Percentiles rank a stretch among this genome's conserved stretches.
Evolutionary conservation across 2,888 invertebrate species (phyloP).

Genomic region (Lomographa bimaculata): DNA sequence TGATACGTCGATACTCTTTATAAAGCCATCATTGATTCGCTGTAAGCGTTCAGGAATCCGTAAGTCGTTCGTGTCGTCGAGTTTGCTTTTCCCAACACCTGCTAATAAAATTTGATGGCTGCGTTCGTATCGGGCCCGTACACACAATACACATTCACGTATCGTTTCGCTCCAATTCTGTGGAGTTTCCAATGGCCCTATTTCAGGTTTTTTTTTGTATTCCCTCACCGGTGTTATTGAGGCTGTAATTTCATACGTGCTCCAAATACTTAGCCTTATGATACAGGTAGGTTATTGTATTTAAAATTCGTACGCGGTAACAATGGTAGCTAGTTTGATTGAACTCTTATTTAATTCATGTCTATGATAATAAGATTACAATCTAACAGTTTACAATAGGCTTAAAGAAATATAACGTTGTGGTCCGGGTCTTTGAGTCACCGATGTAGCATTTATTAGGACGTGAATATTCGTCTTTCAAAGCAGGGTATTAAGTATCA

Average conservation of each 20-base stretch:
- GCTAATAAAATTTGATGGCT: conserved; percentile 35
- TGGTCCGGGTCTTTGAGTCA: conserved; percentile 41
- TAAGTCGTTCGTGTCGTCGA: conserved; percentile 19
- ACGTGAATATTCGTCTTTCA: conserved; percentile 69
- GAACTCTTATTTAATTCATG: conserved; percentile 32
- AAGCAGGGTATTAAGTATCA: conserved; percentile 63
- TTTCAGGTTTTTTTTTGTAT: conserved; percentile 33
- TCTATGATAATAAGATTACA: conserved; percentile 33
- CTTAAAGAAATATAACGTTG: conserved; percentile 44
- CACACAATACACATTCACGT: conserved; percentile 34
- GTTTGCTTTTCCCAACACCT: conserved; percentile 31
- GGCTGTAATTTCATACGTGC: conserved; percentile 36
- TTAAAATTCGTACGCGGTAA: conserved; percentile 28
- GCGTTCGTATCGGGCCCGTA: conserved; percentile 31
- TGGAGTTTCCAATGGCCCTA: conserved; percentile 33
- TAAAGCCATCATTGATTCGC: conserved; percentile 28
- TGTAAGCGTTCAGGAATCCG: conserved; percentile 21
- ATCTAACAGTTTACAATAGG: conserved; percentile 42
- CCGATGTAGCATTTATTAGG: conserved; percentile 55
- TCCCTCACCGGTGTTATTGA: conserved; percentile 32
- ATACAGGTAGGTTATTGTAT: conserved; percentile 28
- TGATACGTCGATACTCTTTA: conserved; percentile 24
- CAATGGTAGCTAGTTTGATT: conserved; percentile 28
- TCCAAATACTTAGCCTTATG: conserved; percentile 26
- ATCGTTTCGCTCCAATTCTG: conserved; percentile 37